These are phyloP conservation scores for Timandra comae DNA, from an alignment of 2,888 invertebrate species.

Conservation along the genomic window DNA sequence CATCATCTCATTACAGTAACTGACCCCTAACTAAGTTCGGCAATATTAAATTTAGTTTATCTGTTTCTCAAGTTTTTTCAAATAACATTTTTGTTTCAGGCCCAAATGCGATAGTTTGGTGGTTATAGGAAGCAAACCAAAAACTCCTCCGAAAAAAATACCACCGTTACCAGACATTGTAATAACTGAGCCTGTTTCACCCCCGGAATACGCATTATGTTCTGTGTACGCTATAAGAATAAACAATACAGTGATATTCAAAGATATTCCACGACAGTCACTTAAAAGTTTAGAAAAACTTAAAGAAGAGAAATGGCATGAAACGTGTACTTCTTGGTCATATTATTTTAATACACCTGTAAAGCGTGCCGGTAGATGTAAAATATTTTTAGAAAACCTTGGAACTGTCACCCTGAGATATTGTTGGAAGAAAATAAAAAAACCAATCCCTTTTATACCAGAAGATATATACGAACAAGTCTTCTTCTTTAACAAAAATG, in stretches of 20 bases:
- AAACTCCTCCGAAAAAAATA: conserved; percentile 32
- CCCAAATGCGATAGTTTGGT: conserved; percentile 42
- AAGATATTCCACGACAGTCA: conserved; percentile 36
- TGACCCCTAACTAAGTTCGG: too few relatives aligned
- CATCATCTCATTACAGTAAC: too few relatives aligned
- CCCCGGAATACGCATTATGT: conserved; percentile 17
- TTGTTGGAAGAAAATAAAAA: conserved; percentile 64
- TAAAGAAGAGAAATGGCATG: conserved; percentile 38
- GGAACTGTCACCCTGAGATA: conserved; percentile 68
- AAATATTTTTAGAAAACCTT: conserved; percentile 63
- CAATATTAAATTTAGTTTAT: not conserved
- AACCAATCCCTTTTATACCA: conserved; percentile 42
- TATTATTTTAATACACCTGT: conserved; percentile 60
- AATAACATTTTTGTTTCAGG: conserved; percentile 31
- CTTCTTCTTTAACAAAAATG: conserved; percentile 78
- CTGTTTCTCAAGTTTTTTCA: too few relatives aligned
- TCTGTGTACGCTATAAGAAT: conserved; percentile 52
- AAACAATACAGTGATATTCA: conserved; percentile 51
- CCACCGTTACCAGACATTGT: conserved; percentile 39
- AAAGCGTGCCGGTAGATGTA: conserved; percentile 46
- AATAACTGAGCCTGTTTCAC: conserved; percentile 18
- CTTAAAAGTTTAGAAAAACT: conserved; percentile 29
- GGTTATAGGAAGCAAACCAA: conserved; percentile 49
- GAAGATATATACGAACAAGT: conserved; percentile 47
- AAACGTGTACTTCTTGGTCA: conserved; percentile 48